phyloP scores from a whole-genome alignment of 35 echinoderm and acorn worm species.

The Anneissia japonica region DNA sequence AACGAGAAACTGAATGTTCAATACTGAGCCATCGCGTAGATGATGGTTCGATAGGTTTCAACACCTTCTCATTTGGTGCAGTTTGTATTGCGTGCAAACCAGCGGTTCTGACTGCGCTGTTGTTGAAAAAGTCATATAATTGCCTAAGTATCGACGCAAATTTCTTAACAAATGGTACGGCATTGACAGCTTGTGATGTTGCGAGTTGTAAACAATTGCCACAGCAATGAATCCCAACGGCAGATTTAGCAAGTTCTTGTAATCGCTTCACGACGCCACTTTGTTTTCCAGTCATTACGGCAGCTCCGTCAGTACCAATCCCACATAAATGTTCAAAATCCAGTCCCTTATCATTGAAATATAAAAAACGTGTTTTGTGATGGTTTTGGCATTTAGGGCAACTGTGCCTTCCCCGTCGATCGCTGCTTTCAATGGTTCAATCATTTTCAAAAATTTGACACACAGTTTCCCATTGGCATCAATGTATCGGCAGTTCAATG shows the following conservation, averaged over 20 bases:
- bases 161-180: conserved; percentile 17
- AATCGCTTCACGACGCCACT: conserved; percentile 26
- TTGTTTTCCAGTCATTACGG: conserved; percentile 41
- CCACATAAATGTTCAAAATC: conserved; percentile 24
- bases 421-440: conserved; percentile 29
- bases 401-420: not conserved
- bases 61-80: not conserved
- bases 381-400: conserved; percentile 28
- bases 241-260: conserved; percentile 17
- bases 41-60: conserved; percentile 6
- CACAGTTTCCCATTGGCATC: conserved; percentile 17
- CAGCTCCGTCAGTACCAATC: conserved; percentile 32
- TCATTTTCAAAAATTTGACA: conserved; percentile 45
- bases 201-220: conserved; percentile 28
- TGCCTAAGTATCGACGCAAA: conserved; percentile 28
- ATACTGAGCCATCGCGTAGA: conserved; percentile 2
- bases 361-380: conserved; percentile 31
- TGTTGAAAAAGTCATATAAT: conserved; percentile 36
- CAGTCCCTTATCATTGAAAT: conserved; percentile 15
- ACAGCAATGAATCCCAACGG: conserved; percentile 30
- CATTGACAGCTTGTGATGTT: conserved; percentile 25
- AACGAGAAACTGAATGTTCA: not conserved
- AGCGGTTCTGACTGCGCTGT: conserved; percentile 35
- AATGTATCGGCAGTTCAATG: conserved; percentile 28
- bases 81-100: conserved; percentile 25